Conservation (phyloP, 2,113 vertebrate genomes). For the Xiphophorus couchianus region DNA sequence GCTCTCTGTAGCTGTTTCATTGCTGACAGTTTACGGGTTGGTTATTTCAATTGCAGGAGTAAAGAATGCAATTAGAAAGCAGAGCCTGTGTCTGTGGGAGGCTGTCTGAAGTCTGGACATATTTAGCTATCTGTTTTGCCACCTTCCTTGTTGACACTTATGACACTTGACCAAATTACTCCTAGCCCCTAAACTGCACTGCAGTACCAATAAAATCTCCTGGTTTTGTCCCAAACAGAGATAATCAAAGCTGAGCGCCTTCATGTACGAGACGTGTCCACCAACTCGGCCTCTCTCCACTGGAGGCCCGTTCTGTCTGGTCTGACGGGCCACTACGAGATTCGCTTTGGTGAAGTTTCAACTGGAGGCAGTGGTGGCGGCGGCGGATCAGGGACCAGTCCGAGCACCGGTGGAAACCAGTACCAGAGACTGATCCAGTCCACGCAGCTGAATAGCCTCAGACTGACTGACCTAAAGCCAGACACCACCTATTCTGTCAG, state of each 20-base stretch:
- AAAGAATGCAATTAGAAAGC: constrained; percentile 54
- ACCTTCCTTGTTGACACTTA: constrained; percentile 1
- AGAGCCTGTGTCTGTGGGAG: constrained; percentile 52
- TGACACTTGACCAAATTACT: constrained; percentile 1
- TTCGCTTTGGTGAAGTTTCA: constrained; percentile 78
- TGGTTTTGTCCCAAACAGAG: constrained; percentile 73
- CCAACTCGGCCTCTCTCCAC: constrained; percentile 81
- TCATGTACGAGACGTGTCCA: constrained; percentile 82
- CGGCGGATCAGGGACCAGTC: constrained; percentile 55
- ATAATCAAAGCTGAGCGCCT: constrained; percentile 85
- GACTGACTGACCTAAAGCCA: constrained; percentile 80
- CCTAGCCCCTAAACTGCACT: neutral
- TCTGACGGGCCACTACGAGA: constrained; percentile 80
- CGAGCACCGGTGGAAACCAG: constrained; percentile 49
- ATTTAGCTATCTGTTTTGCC: constrained; percentile 30
- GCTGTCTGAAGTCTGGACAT: constrained; percentile 38
- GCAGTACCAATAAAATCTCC: neutral
- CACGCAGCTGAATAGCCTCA: constrained; percentile 74
- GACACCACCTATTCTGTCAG: constrained; percentile 87
- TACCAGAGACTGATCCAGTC: constrained; percentile 76
- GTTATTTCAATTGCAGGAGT: constrained; percentile 67
- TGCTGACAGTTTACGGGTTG: constrained; percentile 41
- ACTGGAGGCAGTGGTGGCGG: constrained; percentile 25
- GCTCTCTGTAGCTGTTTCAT: constrained; percentile 51
- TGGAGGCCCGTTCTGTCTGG: constrained; percentile 87